These are phyloP conservation scores for Hyperoodon ampullatus DNA, from an alignment of 2,113 vertebrate species.

Conservation along the genomic window DNA sequence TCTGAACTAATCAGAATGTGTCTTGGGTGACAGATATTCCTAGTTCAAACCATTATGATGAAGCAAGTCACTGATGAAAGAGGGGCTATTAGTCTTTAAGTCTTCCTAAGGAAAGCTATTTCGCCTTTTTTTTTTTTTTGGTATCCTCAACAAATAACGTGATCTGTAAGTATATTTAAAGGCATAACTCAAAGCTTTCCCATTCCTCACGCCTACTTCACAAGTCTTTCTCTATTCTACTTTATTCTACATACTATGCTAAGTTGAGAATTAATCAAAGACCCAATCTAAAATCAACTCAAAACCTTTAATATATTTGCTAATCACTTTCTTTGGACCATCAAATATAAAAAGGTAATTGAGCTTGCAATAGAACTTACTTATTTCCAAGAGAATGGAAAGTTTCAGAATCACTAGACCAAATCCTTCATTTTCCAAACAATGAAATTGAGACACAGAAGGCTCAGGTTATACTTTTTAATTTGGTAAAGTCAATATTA, in stretches of 20 bases:
- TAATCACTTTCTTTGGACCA: slow-evolving; percentile 57
- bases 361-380: slow-evolving; percentile 56
- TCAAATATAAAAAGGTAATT: slow-evolving; percentile 61
- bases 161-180: neutral
- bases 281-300: slow-evolving; percentile 28
- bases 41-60: neutral
- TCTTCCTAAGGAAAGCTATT: neutral
- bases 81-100: neutral
- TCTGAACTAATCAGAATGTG: neutral
- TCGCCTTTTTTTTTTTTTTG: neutral
- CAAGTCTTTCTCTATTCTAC: neutral
- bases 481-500: neutral
- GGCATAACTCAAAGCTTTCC: neutral
- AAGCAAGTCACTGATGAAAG: neutral
- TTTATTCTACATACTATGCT: neutral
- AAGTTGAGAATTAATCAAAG: slow-evolving; percentile 33
- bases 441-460: slow-evolving; percentile 27
- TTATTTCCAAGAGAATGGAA: slow-evolving; percentile 52
- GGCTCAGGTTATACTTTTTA: neutral
- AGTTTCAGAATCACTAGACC: slow-evolving; percentile 44
- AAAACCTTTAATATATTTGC: slow-evolving; percentile 45
- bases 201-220: neutral
- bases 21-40: neutral
- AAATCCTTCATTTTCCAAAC: slow-evolving; percentile 52
- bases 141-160: neutral